These are phyloP conservation scores for Periphyllus acericola DNA, from an alignment of 2,888 invertebrate species.

Conservation along the genomic window DNA sequence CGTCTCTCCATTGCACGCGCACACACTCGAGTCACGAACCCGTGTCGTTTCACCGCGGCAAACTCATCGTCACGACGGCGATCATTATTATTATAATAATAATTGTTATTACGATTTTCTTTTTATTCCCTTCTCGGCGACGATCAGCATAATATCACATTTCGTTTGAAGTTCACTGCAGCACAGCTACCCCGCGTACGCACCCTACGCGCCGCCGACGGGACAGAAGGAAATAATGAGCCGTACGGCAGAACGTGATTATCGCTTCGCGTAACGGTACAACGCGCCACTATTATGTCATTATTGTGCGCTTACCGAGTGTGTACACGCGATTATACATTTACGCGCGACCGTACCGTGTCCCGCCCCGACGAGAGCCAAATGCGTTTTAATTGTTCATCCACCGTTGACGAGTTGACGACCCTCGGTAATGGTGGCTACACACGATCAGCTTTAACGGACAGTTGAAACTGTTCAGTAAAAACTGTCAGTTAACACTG, in stretches of 20 bases:
- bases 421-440: neutral
- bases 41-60: neutral
- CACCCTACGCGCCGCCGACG: neutral
- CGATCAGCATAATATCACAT: neutral
- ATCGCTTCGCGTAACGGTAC: neutral
- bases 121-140: neutral
- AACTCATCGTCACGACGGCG: neutral
- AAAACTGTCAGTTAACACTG: no score
- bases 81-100: neutral
- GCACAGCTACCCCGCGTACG: neutral
- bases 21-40: neutral
- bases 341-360: neutral
- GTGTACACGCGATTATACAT: neutral
- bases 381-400: neutral
- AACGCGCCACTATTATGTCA: neutral
- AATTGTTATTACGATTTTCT: neutral
- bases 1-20: neutral
- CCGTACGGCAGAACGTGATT: neutral
- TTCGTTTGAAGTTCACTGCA: neutral
- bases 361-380: neutral
- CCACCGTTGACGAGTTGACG: neutral
- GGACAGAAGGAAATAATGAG: slow-evolving; percentile 7
- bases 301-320: neutral
- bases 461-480: no score
- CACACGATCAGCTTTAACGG: no score